Evolutionary conservation across 1,140 invertebrate species (phyloP), one percentile per base, ranked within the genome.

Genomic region (Theocolax elegans): DNA sequence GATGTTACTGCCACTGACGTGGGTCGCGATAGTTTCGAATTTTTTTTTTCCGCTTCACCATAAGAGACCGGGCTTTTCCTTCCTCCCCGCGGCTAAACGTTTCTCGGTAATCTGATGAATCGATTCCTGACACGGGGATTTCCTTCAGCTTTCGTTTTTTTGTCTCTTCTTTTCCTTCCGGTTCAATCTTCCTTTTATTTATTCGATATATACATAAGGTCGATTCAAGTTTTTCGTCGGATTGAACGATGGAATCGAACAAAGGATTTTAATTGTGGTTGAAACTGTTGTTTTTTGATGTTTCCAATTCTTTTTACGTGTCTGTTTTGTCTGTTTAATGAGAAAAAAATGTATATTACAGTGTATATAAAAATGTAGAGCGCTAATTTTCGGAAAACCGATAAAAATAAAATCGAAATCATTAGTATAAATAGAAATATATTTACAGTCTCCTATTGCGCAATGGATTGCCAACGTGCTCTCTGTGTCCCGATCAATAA

Each of bases 401-500:
- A 23, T 27, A 12, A 38, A 38, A 56, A 56, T 38, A 38, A 35
- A 56, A 56, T 35, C 17, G 0, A 29, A 35, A 21, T 35, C 1
- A n/a, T 21, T 31, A 49, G 31, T 10, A 6, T 29, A 35, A 49
- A 63, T 25, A 49, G 42, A 51, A 64, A 51, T 51, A 17, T 48
- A 51, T 38, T 64, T 38, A 9, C 31, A 51, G 31, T 19, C 7
- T 6, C 12, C 10, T 1, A 13, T 49, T 49, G n/a, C 60, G 60
- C 60, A 64, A 64, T n/a, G 12, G 8, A 46, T 62, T 10, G 59
- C 29, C 29, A 31, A 38, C 60, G 17, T 38, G 15, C 8, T 51
- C 49, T 51, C 49, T 35, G 19, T 64, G 51, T 64, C 51, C 25
- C 35, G 29, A 51, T 64, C 0, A 31, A 19, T 51, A 51, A 64